Evolutionary conservation across 2,888 invertebrate genomes (phyloP), one percentile per base, ranked within the genome.

Genomic region (Ochropacha duplaris): DNA sequence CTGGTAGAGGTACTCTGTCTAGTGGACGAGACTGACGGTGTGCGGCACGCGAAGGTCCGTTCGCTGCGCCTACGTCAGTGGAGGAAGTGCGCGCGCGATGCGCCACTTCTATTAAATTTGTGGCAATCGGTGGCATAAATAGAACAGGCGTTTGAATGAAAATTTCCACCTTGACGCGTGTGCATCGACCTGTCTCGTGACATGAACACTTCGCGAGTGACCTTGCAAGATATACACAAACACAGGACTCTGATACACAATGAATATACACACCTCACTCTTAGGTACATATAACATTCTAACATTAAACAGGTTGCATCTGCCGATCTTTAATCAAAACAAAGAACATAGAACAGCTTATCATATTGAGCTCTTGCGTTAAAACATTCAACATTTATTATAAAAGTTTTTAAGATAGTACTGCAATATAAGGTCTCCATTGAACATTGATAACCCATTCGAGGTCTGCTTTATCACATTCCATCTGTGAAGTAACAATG

Each of bases 61-160:
- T 57, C 52, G 54, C 60, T 57, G 64, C 19, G 44, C 44, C 49
- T 54, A 26, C 44, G 58, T 54, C 62, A 61, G 58, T 79, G 83
- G 79, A 88, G 88, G 88, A 89, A 88, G 86, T 85, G 87, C 80
- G 84, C 82, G 81, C 83, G 83, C 79, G 76, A 80, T 82, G 83
- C 83, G 85, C 81, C 84, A 83, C 84, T 85, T 80, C 77, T 81
- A 74, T 71, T 77, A 72, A 63, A 86, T 84, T 83, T 85, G 84
- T 86, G 84, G 78, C 78, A 70, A 78, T 80, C 74, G 74, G 58
- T 74, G 87, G 83, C 89, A 84, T 84, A 91, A 91, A 91, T 91
- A 91, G 87, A 89, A 86, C 86, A 78, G 81, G 79, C 83, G 79
- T 75, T 86, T 90, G 90, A 91, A 91, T 90, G 91, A 90, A 87